Percentiles rank a stretch among this genome's conserved stretches.
These are phyloP conservation scores for Plemyria rubiginata DNA, from an alignment of 2,888 invertebrate genomes.

Conservation along the genomic window DNA sequence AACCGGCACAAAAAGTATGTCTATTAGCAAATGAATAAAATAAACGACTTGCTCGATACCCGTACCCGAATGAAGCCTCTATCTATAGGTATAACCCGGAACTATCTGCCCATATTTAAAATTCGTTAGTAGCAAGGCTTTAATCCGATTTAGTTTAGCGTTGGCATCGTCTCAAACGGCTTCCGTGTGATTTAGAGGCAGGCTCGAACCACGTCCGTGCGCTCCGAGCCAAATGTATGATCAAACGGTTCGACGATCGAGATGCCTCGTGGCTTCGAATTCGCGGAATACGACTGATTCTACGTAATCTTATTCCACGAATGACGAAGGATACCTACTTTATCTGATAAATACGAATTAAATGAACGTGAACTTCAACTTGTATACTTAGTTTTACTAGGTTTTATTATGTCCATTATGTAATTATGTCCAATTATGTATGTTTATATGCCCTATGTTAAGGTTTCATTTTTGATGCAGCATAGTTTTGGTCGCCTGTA, in stretches of 20 bases:
- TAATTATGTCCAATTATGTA: no score
- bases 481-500: no score
- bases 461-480: no score
- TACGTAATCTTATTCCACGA: no score
- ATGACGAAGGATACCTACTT: no score
- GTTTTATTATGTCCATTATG: no score
- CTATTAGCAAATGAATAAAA: neutral
- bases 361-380: no score
- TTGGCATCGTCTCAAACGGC: conserved; percentile 60
- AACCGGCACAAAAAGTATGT: no score
- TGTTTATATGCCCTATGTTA: no score
- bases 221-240: conserved; percentile 38
- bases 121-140: conserved; percentile 54
- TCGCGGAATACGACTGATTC: no score
- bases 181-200: conserved; percentile 54
- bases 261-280: conserved; percentile 15
- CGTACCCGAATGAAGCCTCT: conserved; percentile 34
- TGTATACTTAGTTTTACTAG: no score
- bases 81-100: conserved; percentile 39
- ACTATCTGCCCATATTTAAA: conserved; percentile 67
- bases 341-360: no score
- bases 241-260: conserved; percentile 34
- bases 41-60: neutral
- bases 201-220: conserved; percentile 24
- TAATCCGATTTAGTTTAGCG: conserved; percentile 63